Evolutionary conservation across 2,113 vertebrate genomes (phyloP).

Genomic region (Thalassoma bifasciatum): DNA sequence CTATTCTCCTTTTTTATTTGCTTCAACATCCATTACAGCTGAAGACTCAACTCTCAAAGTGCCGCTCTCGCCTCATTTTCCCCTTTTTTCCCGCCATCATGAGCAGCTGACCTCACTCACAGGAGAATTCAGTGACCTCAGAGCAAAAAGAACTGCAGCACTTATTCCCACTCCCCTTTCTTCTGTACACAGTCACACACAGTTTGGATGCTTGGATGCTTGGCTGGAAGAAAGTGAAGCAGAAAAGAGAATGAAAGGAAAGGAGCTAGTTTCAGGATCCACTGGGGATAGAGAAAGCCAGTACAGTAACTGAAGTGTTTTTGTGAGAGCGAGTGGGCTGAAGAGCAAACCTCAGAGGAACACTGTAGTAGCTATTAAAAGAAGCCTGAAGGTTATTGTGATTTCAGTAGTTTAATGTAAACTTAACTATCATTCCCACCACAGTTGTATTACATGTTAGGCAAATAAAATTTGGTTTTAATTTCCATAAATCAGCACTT

Average conservation of each 20-base stretch:
- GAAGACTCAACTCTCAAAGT: constrained; percentile 45
- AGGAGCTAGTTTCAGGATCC: neutral
- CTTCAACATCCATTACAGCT: constrained; percentile 33
- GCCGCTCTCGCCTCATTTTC: neutral
- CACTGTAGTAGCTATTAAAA: constrained; percentile 25
- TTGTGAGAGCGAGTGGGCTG: neutral
- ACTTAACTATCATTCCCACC: neutral
- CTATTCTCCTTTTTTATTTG: constrained; percentile 12
- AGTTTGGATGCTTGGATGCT: constrained; percentile 4
- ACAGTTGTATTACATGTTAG: neutral
- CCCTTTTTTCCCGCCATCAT: constrained; percentile 25
- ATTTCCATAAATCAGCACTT: constrained; percentile 16
- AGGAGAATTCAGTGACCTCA: constrained; percentile 45
- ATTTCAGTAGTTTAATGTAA: constrained; percentile 15
- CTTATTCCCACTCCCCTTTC: constrained; percentile 29
- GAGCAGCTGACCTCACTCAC: constrained; percentile 52
- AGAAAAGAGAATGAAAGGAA: constrained; percentile 40
- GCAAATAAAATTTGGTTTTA: neutral
- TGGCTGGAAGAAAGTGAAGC: constrained; percentile 25
- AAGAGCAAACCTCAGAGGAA: constrained; percentile 17
- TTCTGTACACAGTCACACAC: constrained; percentile 15
- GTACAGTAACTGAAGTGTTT: constrained; percentile 1
- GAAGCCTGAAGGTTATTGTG: constrained; percentile 1
- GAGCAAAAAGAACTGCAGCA: constrained; percentile 46
- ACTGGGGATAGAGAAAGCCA: neutral